Conservation (phyloP, 2,888 invertebrate species). For the Limenitis arthemis region DNA sequence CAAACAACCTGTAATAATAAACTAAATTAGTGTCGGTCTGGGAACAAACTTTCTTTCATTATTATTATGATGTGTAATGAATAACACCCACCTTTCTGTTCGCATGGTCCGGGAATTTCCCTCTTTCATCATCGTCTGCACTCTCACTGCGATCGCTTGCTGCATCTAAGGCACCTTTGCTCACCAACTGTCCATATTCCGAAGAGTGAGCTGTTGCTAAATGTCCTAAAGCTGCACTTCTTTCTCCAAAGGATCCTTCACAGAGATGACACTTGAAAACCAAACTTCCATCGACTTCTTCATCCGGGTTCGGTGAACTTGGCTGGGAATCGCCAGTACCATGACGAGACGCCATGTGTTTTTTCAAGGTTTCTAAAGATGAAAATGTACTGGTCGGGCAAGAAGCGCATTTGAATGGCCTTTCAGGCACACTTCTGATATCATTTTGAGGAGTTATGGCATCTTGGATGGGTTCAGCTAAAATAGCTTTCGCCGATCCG, state of each 20-base stretch:
- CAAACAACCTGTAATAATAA: constrained; percentile 77
- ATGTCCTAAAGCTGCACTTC: constrained; percentile 86
- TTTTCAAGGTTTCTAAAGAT: constrained; percentile 83
- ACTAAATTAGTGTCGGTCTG: not conserved
- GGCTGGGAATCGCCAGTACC: constrained; percentile 61
- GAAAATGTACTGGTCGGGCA: constrained; percentile 90
- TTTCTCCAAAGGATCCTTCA: constrained; percentile 86
- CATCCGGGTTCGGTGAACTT: constrained; percentile 52
- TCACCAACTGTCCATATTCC: constrained; percentile 87
- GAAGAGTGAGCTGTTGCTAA: constrained; percentile 81
- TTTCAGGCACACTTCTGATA: constrained; percentile 79
- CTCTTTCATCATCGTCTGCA: constrained; percentile 76
- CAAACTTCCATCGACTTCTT: constrained; percentile 70
- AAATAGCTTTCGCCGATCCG: constrained; percentile 58
- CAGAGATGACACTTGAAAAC: constrained; percentile 96
- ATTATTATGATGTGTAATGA: not conserved
- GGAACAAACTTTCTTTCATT: not conserved
- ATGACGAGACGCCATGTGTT: constrained; percentile 83
- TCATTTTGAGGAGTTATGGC: constrained; percentile 44
- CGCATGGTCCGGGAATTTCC: constrained; percentile 89
- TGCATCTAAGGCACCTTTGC: constrained; percentile 79
- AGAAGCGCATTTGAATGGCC: constrained; percentile 84
- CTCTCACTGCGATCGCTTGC: constrained; percentile 77
- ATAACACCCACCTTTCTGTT: constrained; percentile 80
- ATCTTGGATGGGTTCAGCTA: constrained; percentile 53